Base-by-base conservation (phyloP, 2,888 invertebrate species). In the Nemurella pictetii region DNA sequence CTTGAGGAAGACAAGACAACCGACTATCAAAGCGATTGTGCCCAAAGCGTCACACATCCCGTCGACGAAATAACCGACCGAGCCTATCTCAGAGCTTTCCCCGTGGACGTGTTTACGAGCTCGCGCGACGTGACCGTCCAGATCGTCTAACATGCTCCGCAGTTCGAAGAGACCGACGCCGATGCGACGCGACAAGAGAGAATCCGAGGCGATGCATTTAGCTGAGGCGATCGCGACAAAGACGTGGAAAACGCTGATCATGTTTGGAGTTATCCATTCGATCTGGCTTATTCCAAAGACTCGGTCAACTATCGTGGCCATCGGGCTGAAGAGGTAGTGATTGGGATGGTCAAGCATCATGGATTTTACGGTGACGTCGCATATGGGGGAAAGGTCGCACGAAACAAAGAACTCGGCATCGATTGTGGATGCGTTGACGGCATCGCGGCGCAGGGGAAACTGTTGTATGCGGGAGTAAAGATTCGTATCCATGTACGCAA, bases 51-150 rank as follows among this genome's bases (percentile, higher is more conserved):
- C 97, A 88, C 96, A 96, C 2, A 96, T 90, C 0, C 96, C 96
- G 88, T 97, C 97, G 0, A 97, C 93, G 90, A 95, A 95, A 88
- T 96, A 97, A 0, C 97, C 97, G 0, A 94, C 89, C 0, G 95
- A 94, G 0, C 96, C 96, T n/a, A 96, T 94, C 89, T 96, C 95
- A 0, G 96, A 96, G 29, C 94, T 92, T 89, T 96, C 96, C 0
- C 96, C 96, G 86, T 93, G 93, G 32, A 96, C 93, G 89, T 96
- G 93, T 88, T 94, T 94, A 84, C 95, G 92, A 30, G 93, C 94
- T 86, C 97, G 93, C 0, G 96, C 97, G 0, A 97, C 95, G 88
- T 96, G 95, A 0, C 97, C 97, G 88, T 97, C 97, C 86, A 97
- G 90, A 88, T 96, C 96, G 88, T 97, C 97, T 83, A 97, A 90